Evolutionary conservation across 2,888 invertebrate species (phyloP), one percentile per base, ranked within the genome.

Genomic region (Acrocera orbiculus): DNA sequence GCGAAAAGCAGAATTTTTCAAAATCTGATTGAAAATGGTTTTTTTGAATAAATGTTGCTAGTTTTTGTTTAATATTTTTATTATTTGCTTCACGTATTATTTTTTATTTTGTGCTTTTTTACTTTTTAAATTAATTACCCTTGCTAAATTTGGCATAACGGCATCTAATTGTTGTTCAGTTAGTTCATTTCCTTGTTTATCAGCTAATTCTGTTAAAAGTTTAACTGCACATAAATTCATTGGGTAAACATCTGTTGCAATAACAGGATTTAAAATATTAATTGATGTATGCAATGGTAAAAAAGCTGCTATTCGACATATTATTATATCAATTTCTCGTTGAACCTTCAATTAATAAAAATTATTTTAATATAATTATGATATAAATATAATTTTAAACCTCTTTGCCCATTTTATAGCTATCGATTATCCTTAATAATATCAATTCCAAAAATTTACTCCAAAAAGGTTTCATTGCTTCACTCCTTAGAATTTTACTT

Each of bases 211-310:
- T 0, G 81, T 79, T 27, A 89, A 68, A 66, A 93, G 77, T 65
- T 93, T 93, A 30, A 95, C 78, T 37, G 90, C 90, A 44, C 87
- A 89, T 56, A 89, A 72, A 52, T 89, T 83, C 36, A 80, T 73
- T 2, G 92, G 90, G 63, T 74, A 83, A 15, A 79, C 75, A 45
- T 81, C 81, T 1, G 89, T 90, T 19, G 78, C 74, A 44, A 95
- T 85, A 47, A 93, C 76, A 1, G 93, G 87, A 66, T 57, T 76
- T 35, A 69, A 53, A 40, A 64, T 66, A 43, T 62, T 69, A 26
- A 82, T 70, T 31, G 79, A 72, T 53, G 80, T 74, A 41, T 78
- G 76, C 1, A 86, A 75, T 3, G 89, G 85, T 48, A 92, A 66
- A 26, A 81, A 76, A 14, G 69, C 67, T 27, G 89, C 90, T 39